Base-by-base conservation (phyloP, 2,888 invertebrate species). In the Dorcus parallelipipedus region DNA sequence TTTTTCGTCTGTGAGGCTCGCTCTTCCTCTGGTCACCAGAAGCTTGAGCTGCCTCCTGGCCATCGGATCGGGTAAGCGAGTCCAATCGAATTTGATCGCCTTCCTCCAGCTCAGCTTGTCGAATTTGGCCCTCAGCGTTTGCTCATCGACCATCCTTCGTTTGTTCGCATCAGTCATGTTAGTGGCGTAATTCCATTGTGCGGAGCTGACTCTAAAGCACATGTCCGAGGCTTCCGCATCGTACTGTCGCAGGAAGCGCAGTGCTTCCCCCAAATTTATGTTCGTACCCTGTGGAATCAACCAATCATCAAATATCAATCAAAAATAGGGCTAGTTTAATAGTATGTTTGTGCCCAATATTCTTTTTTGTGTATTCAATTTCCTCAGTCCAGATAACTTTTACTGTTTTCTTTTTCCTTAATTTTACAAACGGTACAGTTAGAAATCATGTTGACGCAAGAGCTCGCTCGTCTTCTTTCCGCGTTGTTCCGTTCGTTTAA, bases 181-280 rank as follows among this genome's bases (percentile, higher is more conserved):
- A 5, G 90, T 90, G 6, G 88, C 87, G 71, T 87, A 91, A 56
- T 83, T 83, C 90, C 91, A 91, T 71, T 89, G 88, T 0, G 88
- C 84, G 64, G 83, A 84, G 51, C 84, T 87, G 2, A 90, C 86
- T 62, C 85, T 81, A 74, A 86, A 88, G 71, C 90, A 91, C 83
- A 88, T 86, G 48, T 83, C 82, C 0, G 88, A 84, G 0, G 89
- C 90, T 74, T 90, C 89, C 20, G 83, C 79, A 69, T 90, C 88
- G 67, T 87, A 90, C 72, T 90, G 89, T 3, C 86, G 78, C 0
- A 91, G 82, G 70, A 90, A 91, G 71, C 87, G 86, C 17, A 85
- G 77, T 0, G 89, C 88, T 68, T 89, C 89, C 1, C 83, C 85
- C 9, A 86, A 77, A 68, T 88, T 87, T 14, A 83, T 81, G 71